Base-by-base conservation (phyloP, 2,797 vertebrate species). In the Danio kyathit region DNA sequence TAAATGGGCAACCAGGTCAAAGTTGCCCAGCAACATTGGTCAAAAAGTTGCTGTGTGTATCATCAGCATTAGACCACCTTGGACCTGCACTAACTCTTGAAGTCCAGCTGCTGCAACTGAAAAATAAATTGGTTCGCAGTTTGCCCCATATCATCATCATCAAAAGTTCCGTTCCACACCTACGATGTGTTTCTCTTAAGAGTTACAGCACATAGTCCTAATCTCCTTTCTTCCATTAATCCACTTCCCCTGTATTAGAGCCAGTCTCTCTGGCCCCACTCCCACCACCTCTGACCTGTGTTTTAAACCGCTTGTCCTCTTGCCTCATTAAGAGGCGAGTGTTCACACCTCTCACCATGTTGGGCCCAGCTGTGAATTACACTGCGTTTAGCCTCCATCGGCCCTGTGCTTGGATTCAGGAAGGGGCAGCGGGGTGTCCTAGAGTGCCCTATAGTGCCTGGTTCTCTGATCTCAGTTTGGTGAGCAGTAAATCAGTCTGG, bases 331-430 rank as follows among this genome's bases (percentile, higher is more conserved):
- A 86, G 82, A 67, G 76, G 19, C 17, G 51, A 83, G 85, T 88
- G 83, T 92, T 93, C 90, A 91, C 93, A 94, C 93, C 90, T 93
- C 88, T 87, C 6, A 51, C 91, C 93, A 93, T 90, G 91, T 91
- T 93, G 90, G 80, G 82, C 84, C 88, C 92, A 93, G 93, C 93
- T 94, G 93, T 86, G 89, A 84, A 85, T 85, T 87, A 73, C 46
- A 54, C 12, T 44, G 43, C n/a, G 2, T 70, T 70, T 49, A 76
- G 51, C 64, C 29, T 9, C 17, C 52, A 41, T 52, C 56, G 16
- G 16, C 49, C 59, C 43, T 61, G 43, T 46, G 11, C 74, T 56
- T 40, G 14, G 43, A 54, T 60, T 74, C 65, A 63, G 64, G 70
- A 77, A 80, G 76, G 46, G 66, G 13, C 74, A 71, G 77, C 44